phyloP scores from a whole-genome alignment of 2,113 vertebrate species.

The Leucoraja erinaceus region DNA sequence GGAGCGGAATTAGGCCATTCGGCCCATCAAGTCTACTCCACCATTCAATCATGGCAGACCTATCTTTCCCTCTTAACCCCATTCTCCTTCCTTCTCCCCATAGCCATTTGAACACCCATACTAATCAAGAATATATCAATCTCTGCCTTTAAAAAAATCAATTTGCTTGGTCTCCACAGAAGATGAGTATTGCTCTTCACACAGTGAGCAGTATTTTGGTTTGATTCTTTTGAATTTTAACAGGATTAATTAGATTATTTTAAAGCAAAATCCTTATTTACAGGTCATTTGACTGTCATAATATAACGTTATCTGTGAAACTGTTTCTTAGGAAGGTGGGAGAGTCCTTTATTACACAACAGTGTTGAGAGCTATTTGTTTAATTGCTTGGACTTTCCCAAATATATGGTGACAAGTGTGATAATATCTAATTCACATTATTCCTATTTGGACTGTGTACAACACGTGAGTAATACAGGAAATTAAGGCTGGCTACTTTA shows the following conservation, averaged over 20 bases:
- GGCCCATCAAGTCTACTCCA: too few species aligned
- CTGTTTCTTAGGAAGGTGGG: neutral
- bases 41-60: too few species aligned
- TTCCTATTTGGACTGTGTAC: neutral
- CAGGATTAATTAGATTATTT: neutral
- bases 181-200: too few species aligned
- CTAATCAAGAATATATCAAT: too few species aligned
- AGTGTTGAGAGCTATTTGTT: neutral
- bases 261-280: neutral
- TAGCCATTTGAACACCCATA: too few species aligned
- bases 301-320: neutral
- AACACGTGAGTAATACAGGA: neutral
- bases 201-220: neutral
- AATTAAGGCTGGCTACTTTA: neutral
- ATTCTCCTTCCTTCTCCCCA: too few species aligned
- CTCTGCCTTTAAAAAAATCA: too few species aligned
- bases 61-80: too few species aligned
- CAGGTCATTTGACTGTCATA: neutral
- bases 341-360: neutral
- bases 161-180: too few species aligned
- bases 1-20: too few species aligned
- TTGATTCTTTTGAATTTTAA: neutral
- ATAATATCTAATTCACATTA: constrained; percentile 4
- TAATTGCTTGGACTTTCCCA: neutral
- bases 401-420: neutral